Base-by-base conservation (phyloP, 2,888 invertebrate species). In the Argyra leucocephala region DNA sequence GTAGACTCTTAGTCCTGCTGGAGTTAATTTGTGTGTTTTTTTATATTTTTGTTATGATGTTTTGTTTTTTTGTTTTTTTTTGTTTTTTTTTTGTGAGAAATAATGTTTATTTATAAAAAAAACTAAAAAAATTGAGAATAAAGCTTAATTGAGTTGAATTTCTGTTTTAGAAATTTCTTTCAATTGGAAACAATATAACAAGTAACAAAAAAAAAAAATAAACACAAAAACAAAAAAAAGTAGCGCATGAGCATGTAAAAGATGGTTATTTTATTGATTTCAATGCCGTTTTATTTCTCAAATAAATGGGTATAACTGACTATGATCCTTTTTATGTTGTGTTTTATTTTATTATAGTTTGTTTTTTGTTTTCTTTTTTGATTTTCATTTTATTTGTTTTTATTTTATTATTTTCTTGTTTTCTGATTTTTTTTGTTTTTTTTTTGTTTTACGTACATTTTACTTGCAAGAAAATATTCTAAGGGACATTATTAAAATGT, bases 241-340 rank as follows among this genome's bases (percentile, higher is more conserved):
- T 66, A 66, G 70, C 70, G 70, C 70, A 70, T 70, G 70, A 70
- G 70, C 69, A 67, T 68, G 21, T 31, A 67, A 67, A 67, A 67
- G 67, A 70, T 69, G 68, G 69, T 68, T 67, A 66, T 68, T 70
- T 70, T 69, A 70, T 70, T 70, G 70, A 70, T 70, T 70, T 70
- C 68, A 70, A 69, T 70, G 69, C 69, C 69, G 67, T 67, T 70
- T 69, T 69, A 69, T 69, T 64, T 69, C 67, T 67, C 65, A 68
- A n/a, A n/a, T 69, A 68, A 70, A 64, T 62, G 65, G 66, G n/a
- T 61, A 31, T 61, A 61, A 61, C 57, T 67, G 64, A 68, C 66
- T 67, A 65, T 64, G 65, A 64, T 61, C 61, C 18, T 26, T 61
- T 61, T 58, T 61, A 61, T 26, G 61, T 61, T 61, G 31, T 61